Evolutionary conservation across 2,797 vertebrate genomes (phyloP), one percentile per base, ranked within the genome.

Genomic region (Adelosebastes latens): DNA sequence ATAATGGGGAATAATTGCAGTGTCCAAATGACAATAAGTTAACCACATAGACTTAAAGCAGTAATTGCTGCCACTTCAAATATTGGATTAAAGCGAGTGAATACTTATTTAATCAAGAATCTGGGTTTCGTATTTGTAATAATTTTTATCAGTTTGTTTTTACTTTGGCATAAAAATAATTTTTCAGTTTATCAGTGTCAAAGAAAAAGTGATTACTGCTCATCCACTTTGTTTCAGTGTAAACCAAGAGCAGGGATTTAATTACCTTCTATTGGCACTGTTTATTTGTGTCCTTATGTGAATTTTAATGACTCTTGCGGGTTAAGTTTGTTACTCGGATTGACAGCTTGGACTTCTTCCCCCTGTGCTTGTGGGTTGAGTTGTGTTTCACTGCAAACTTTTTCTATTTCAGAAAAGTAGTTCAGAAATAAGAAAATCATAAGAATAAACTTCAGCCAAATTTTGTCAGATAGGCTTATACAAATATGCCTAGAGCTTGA

Each of bases 401-500:
- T 55, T 89, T 82, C 62, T 14, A 16, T 82, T 76, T 66, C 22
- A 29, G 65, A 79, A 86, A 90, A 86, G 52, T 86, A 87, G 84
- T 87, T 88, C 62, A 80, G 72, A 82, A 87, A 75, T 66, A 73
- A 73, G 53, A 72, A 89, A 89, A 83, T 85, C 67, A 82, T n/a
- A 18, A 75, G 29, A 85, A 69, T 56, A 80, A 89, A 88, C 76
- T 82, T 83, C 36, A 81, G 72, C 84, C 89, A 90, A 72, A 79
- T 84, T 83, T 91, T 84, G 82, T 89, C 86, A 89, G 60, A 80
- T 85, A 83, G 87, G 83, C 90, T 92, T 92, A 89, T 86, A 87
- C 46, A 90, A 92, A 90, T 84, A 70, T 81, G 90, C 86, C 87
- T 77, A 59, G 75, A 91, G 87, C 89, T 86, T 79, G 77, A 88